Conservation (phyloP, 2,113 vertebrate species). For the Symphodus melops region DNA sequence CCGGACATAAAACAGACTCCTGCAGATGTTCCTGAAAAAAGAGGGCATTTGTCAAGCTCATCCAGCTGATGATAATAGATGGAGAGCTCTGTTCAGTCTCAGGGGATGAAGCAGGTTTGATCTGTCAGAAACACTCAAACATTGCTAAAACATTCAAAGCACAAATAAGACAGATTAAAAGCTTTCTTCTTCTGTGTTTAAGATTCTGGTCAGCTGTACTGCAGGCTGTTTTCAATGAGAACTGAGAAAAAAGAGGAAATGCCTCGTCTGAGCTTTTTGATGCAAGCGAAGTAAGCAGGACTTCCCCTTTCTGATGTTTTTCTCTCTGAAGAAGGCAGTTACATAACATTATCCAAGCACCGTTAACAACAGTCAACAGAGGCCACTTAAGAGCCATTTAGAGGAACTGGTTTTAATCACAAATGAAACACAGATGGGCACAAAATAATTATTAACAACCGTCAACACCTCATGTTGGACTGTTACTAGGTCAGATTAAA, state of each 20-base stretch:
- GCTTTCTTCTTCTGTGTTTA: conserved; percentile 36
- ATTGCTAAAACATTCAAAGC: conserved; percentile 6
- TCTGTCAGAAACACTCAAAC: conserved; percentile 26
- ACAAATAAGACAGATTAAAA: conserved; percentile 32
- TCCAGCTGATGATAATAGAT: conserved; percentile 39
- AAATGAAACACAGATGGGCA: not conserved
- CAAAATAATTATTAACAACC: conserved; percentile 1
- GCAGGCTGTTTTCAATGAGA: conserved; percentile 27
- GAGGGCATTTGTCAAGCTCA: conserved; percentile 16
- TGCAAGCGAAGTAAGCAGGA: conserved; percentile 46
- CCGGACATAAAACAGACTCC: not conserved
- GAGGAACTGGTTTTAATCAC: conserved; percentile 20
- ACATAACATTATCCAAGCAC: conserved; percentile 64
- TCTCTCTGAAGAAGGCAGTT: conserved; percentile 58
- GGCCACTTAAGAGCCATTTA: not conserved
- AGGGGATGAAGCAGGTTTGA: conserved; percentile 26
- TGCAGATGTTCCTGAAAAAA: conserved; percentile 1
- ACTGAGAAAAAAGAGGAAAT: conserved; percentile 53
- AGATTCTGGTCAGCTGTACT: conserved; percentile 50
- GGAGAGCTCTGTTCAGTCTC: conserved; percentile 24
- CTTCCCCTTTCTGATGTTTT: conserved; percentile 61
- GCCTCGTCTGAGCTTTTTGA: conserved; percentile 39
- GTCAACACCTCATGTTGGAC: not conserved
- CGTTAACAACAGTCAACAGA: conserved; percentile 39
- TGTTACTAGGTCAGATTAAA: not conserved